These are phyloP conservation scores for Chaenocephalus aceratus DNA, from an alignment of 2,113 vertebrate species.

Conservation along the genomic window DNA sequence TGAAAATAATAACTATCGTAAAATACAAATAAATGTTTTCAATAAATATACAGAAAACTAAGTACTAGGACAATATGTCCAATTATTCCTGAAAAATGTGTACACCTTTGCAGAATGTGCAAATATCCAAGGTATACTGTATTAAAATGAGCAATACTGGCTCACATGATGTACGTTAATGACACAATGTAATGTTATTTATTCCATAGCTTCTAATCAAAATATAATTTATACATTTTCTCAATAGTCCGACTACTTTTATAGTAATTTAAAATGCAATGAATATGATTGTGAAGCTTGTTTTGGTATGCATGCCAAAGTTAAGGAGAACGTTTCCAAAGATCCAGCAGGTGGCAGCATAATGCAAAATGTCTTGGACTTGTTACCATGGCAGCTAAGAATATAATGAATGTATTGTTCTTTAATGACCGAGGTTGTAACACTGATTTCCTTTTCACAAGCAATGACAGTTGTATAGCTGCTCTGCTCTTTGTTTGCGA, in stretches of 20 bases:
- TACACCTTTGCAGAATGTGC: no score
- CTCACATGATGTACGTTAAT: no score
- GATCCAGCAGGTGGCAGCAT: conserved; percentile 75
- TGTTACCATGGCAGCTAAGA: conserved; percentile 65
- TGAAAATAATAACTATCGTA: no score
- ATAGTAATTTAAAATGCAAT: background rate
- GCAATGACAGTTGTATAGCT: conserved; percentile 2
- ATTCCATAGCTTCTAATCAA: background rate
- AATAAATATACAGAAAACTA: no score
- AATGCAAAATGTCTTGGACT: background rate
- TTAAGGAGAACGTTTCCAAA: background rate
- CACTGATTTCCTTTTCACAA: conserved; percentile 22
- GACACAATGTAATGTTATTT: no score
- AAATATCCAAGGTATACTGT: no score
- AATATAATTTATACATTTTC: background rate
- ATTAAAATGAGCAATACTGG: no score
- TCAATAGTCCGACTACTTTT: no score
- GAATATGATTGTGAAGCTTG: background rate
- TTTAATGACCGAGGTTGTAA: conserved; percentile 44
- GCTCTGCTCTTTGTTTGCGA: background rate
- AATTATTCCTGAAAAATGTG: no score
- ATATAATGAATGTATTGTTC: conserved; percentile 58
- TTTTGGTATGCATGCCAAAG: background rate
- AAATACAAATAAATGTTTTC: no score
- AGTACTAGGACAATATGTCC: no score